Percentiles rank a stretch among this genome's conserved stretches.
These are phyloP conservation scores for Acipenser ruthenus DNA, from an alignment of 2,797 vertebrate species.

Conservation along the genomic window DNA sequence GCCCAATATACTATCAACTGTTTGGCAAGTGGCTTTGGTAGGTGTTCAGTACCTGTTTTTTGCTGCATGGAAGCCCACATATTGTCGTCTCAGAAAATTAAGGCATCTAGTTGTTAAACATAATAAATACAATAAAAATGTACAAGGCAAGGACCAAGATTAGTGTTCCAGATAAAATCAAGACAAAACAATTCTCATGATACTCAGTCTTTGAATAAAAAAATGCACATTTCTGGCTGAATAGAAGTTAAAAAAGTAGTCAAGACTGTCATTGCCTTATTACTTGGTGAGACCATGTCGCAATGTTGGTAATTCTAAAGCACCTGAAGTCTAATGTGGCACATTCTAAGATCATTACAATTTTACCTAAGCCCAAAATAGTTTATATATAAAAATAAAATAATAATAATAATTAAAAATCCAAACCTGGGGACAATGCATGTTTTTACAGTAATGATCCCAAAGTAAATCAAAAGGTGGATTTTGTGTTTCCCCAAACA, in stretches of 20 bases:
- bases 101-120: conserved; percentile 48
- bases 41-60: conserved; percentile 40
- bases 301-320: conserved; percentile 17
- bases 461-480: background rate
- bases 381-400: conserved; percentile 7
- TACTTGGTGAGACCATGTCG: conserved; percentile 30
- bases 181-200: conserved; percentile 34
- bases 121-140: conserved; percentile 60
- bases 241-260: conserved; percentile 29
- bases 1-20: conserved; percentile 17
- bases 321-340: conserved; percentile 30
- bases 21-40: conserved; percentile 72
- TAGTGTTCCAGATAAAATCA: conserved; percentile 26
- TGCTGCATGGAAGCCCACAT: conserved; percentile 53
- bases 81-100: conserved; percentile 49
- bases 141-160: conserved; percentile 59
- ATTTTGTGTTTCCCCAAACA: background rate
- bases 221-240: conserved; percentile 25
- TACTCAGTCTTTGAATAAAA: conserved; percentile 18
- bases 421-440: conserved; percentile 18
- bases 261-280: conserved; percentile 46
- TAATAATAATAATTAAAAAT: background rate
- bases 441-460: conserved; percentile 44
- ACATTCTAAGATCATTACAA: conserved; percentile 26
- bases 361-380: conserved; percentile 29